These are phyloP conservation scores for Rhamnusium bicolor DNA, from an alignment of 2,888 invertebrate species.

Conservation along the genomic window DNA sequence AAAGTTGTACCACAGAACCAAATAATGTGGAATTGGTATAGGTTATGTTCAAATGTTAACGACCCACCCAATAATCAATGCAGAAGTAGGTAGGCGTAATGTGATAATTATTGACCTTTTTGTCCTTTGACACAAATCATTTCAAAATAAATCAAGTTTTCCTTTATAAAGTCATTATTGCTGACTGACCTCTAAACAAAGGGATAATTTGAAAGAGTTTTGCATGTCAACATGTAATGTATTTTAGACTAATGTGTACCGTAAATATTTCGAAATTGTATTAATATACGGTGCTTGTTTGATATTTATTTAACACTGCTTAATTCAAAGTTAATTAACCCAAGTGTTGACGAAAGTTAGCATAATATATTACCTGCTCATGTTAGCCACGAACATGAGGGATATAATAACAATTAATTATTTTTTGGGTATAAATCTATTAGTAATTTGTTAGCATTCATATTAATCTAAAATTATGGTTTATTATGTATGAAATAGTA, in stretches of 20 bases:
- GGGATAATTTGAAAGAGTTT: slow-evolving; percentile 10
- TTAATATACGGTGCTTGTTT: background rate
- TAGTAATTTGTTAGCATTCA: background rate
- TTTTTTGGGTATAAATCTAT: background rate
- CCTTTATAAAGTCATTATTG: slow-evolving; percentile 1
- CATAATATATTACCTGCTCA: background rate
- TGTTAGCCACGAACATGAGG: background rate
- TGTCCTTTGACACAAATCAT: background rate
- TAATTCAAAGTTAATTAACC: background rate
- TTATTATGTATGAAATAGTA: no score
- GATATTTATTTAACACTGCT: slow-evolving; percentile 19
- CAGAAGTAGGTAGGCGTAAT: background rate
- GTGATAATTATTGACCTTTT: background rate
- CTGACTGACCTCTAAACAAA: background rate
- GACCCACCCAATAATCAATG: background rate
- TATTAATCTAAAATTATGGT: background rate
- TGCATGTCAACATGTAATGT: slow-evolving; percentile 19
- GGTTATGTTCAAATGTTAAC: background rate
- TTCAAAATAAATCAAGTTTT: slow-evolving; percentile 15
- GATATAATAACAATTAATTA: background rate
- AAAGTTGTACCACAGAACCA: slow-evolving; percentile 11
- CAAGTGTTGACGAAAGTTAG: background rate
- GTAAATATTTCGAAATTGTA: background rate
- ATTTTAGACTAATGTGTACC: background rate
- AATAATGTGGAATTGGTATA: background rate